A percentile compares a stretch with the other conserved stretches of the same genome.
Conservation (phyloP, 2,888 invertebrate species). For the Cheilosia pagana region DNA sequence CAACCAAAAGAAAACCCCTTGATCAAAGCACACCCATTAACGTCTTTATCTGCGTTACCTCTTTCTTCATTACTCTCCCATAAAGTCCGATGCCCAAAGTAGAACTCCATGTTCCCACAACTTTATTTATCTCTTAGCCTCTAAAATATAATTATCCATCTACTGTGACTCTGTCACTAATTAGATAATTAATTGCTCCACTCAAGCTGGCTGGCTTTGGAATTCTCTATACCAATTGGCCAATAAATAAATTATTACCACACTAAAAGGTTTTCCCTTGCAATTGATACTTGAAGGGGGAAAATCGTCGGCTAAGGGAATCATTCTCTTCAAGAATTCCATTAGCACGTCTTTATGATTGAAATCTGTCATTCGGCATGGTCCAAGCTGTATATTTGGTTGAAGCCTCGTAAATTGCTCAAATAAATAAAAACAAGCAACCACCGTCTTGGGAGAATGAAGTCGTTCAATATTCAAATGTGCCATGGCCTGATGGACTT, state of each 20-base stretch:
- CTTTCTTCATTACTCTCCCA: background rate
- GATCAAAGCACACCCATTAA: no score
- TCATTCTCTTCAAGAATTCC: slow-evolving; percentile 20
- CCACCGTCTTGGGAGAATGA: slow-evolving; percentile 5
- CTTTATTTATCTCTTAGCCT: slow-evolving; percentile 1
- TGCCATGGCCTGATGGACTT: background rate
- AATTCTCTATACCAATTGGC: slow-evolving; percentile 33
- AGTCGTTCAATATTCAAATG: slow-evolving; percentile 22
- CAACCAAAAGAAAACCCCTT: no score
- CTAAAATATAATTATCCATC: slow-evolving; percentile 41
- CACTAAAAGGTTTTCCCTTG: slow-evolving; percentile 56
- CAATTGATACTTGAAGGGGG: background rate
- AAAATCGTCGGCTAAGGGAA: background rate
- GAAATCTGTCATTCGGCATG: slow-evolving; percentile 50
- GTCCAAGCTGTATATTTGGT: background rate
- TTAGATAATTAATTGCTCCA: slow-evolving; percentile 59
- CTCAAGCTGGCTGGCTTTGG: slow-evolving; percentile 32
- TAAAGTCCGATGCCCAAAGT: slow-evolving; percentile 5
- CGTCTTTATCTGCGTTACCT: no score
- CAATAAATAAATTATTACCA: slow-evolving; percentile 53
- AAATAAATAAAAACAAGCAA: slow-evolving; percentile 1
- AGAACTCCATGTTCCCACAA: slow-evolving; percentile 19
- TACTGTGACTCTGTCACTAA: slow-evolving; percentile 50
- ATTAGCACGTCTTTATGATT: slow-evolving; percentile 58
- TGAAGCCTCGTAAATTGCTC: slow-evolving; percentile 17